Evolutionary conservation across 2,113 vertebrate species (phyloP), one percentile per base, ranked within the genome.

Genomic region (Heterochromis multidens): DNA sequence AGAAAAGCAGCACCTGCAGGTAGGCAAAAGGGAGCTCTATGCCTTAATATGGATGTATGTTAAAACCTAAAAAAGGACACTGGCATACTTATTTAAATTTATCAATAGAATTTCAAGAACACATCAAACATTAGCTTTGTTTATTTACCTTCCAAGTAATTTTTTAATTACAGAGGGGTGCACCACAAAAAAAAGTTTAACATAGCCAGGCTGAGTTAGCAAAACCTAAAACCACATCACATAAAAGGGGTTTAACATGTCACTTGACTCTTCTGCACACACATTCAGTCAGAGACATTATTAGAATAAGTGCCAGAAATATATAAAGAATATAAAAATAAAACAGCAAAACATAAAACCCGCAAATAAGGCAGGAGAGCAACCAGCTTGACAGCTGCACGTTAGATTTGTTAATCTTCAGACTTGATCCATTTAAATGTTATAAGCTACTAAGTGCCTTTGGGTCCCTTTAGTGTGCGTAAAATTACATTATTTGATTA

Each of bases 1-100:
- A 99, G 93, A 99, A 99, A 92, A 99, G 99, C 96, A 99, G 99
- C 94, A 98, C 98, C 89, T 99, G 99, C 98, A 99, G 99, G 99
- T 99, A 98, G 90, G 94, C 65, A 7, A 35, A 6, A 40, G 3
- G 19, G 17, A 35, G 62, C 58, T 7, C 11, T 16, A 23, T 23
- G 6, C 23, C 7, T 37, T 40, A 56, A 17, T 17, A n/a, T 31
- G 37, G 11, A 17, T 23, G 19, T 52, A 77, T 3, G 17, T 57
- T 52, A 40, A 5, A 35, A n/a, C 3, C 43, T 67, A 4, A 58
- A 59, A 11, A 43, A 21, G 49, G 43, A 74, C 52, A 3, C 27
- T 31, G n/a, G 17, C 29, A 19, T 12, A 35, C 1, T 5, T 23
- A 46, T 70, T 67, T 46, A 31, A 12, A 84, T 35, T 58, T 25